Percentiles rank a stretch among this genome's conserved stretches.
Conservation (phyloP, 2,888 invertebrate species). For the Apoda limacodes region DNA sequence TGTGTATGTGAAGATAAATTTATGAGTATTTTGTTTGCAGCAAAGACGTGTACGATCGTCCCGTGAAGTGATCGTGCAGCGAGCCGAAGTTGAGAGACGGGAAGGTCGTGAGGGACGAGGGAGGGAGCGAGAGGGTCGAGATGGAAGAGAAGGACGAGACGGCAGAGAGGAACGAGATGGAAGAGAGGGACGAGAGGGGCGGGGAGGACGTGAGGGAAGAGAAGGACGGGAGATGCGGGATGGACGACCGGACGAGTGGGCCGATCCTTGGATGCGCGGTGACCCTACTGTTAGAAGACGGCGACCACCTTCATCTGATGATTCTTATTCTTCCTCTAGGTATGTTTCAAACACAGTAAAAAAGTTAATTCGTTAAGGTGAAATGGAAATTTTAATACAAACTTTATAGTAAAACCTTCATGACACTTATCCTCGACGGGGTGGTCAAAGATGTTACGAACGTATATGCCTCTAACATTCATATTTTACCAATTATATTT, state of each 20-base stretch:
- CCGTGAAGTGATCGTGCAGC: constrained; percentile 80
- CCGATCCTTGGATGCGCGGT: constrained; percentile 91
- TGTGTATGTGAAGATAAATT: no score
- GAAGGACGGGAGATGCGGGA: constrained; percentile 26
- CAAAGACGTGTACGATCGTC: constrained; percentile 72
- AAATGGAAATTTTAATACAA: no score
- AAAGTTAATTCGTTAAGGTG: no score
- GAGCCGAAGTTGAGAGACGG: constrained; percentile 60
- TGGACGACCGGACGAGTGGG: constrained; percentile 88
- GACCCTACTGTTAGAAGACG: constrained; percentile 60
- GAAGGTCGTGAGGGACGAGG: constrained; percentile 25
- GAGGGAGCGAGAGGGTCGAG: constrained; percentile 25
- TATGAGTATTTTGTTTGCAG: neutral
- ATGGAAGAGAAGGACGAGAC: constrained; percentile 23
- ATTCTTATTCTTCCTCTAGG: constrained; percentile 63
- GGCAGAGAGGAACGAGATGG: constrained; percentile 74
- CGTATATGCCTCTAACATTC: no score
- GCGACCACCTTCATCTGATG: constrained; percentile 53
- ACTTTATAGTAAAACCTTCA: no score
- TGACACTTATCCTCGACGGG: no score
- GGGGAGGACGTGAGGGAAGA: constrained; percentile 21
- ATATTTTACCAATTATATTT: no score
- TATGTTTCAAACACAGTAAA: no score
- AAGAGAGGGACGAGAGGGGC: constrained; percentile 24
- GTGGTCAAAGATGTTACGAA: no score